Evolutionary conservation across 2,888 invertebrate genomes (phyloP), one percentile per base, ranked within the genome.

Genomic region (Sphaerophoria rueppellii): DNA sequence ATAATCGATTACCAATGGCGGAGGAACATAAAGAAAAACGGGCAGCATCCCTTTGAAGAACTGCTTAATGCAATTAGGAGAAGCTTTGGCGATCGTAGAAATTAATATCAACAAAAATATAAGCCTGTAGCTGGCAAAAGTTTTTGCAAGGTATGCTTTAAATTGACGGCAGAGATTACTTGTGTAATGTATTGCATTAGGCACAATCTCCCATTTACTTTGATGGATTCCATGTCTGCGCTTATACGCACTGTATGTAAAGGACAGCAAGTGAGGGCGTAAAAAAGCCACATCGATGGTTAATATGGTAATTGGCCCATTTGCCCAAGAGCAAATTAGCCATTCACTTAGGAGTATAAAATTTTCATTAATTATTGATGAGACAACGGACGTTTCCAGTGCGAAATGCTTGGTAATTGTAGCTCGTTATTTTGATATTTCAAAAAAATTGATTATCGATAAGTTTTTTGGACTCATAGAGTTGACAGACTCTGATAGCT

Each of bases 381-480:
- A 70, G 24, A 70, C 70, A 43, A 70, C 57, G 32, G 57, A 70
- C 14, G 52, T 76, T 12, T 69, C 76, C 9, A 60, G 37, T 37
- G 43, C 0, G 12, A 76, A 69, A 14, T 60, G 69, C 14, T 32
- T 61, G 9, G 60, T 46, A 32, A 24, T 67, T n/a, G 54, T 69
- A 34, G 35, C 54, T 6, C 54, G 69, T 16, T 76, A 11, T 76
- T 69, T 69, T 4, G 50, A 76, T 69, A 32, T 16, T 50, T 0
- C 37, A 4, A 67, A 50, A 11, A 67, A 12, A 2, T 54, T 9
- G 12, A 52, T 70, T 11, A 11, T 24, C 3, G 70, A 77, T 16
- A 55, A 55, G n/a, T 76, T 52, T 60, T 58, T 67, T 76, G 60
- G 76, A 2, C 60, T 69, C 50, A 58, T 76, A 40, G 54, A 72